Evolutionary conservation across 64 coral and sea anemone genomes (phyloP), one percentile per base, ranked within the genome.

Genomic region (Hydrozoanthus tunicans): DNA sequence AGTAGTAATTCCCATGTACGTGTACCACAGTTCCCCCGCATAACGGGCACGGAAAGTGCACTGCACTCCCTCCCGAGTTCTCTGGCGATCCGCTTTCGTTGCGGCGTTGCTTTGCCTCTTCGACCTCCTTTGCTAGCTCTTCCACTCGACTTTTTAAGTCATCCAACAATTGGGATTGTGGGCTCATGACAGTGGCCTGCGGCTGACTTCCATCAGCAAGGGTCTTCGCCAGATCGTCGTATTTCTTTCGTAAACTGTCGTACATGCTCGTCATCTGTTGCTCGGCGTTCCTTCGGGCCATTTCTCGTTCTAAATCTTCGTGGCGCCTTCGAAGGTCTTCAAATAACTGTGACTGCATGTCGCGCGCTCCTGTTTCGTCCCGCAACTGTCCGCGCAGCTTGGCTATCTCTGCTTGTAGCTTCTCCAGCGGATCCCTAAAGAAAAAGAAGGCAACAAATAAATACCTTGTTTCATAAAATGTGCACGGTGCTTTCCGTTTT

Each of bases 241-340:
- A 96, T 62, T 96, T 96, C 74, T 94, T 96, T 76, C 90, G 92
- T 32, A 96, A 86, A 52, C 82, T 84, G 26, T 96, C 92, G 83
- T 96, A 96, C 92, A 96, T 91, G 62, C 64, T 92, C 43, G 89
- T 68, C 95, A 96, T 96, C 59, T 96, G 95, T 56, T 96, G 95
- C n/a, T 96, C 92, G 23, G 95, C 89, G 62, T 93, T 93, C 77
- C 92, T 85, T 13, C 92, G 95, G 10, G 92, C 95, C 86, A 96
- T 92, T 14, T 96, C 95, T 52, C 95, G 92, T 55, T 96, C 92
- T 52, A 96, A 75, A 60, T 96, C 95, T 82, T 96, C 95, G 51
- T 96, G 95, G 73, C 91, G 77, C 24, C 95, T 78, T 70, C 92
- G 84, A 17, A 96, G 92, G 78, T 96, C 95, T 27, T 94, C 95